Evolutionary conservation across 2,113 vertebrate genomes (phyloP), one percentile per base, ranked within the genome.

Genomic region (Lipotes vexillifer): DNA sequence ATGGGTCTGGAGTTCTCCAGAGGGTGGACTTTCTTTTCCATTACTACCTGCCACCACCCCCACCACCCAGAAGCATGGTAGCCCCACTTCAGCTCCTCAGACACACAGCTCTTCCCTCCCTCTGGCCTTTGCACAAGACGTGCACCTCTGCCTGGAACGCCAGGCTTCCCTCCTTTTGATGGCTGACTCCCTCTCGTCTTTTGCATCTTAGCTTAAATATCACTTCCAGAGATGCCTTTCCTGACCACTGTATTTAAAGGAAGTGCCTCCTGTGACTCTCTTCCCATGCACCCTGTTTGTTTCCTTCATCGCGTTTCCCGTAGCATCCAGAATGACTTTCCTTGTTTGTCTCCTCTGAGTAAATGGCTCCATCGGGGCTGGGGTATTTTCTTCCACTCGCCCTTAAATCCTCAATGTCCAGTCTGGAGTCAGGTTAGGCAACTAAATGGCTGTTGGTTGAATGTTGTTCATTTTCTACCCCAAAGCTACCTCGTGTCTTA

Each of bases 61-160:
- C 11, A 0, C n/a, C 8, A 2, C 17, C 20, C 2, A 41, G 9
- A 5, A n/a, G 21, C 8, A 3, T 5, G 6, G 68, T 8, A 12
- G 31, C 85, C 85, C 2, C 55, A n/a, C 63, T 49, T 57, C 11
- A 25, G 27, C 20, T 23, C 36, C 63, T 33, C 14, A 33, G 0
- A 44, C 41, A 31, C 36, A 21, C 38, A 3, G 49, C 23, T 46
- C 21, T 68, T 55, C 29, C 33, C 13, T 46, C 6, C 9, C 38
- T 44, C 52, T 31, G 83, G 44, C 33, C 55, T 71, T 29, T 46
- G 38, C 65, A 31, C 65, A 74, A n/a, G 38, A 41, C 10, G 1
- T 25, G 9, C 25, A n/a, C 29, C 25, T 92, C 29, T 8, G 5
- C 33, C 68, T 57, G 12, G 21, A 55, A 72, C 57, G n/a, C 49